These are phyloP conservation scores for Cosmia trapezina DNA, from an alignment of 2,888 invertebrate species.

Conservation along the genomic window DNA sequence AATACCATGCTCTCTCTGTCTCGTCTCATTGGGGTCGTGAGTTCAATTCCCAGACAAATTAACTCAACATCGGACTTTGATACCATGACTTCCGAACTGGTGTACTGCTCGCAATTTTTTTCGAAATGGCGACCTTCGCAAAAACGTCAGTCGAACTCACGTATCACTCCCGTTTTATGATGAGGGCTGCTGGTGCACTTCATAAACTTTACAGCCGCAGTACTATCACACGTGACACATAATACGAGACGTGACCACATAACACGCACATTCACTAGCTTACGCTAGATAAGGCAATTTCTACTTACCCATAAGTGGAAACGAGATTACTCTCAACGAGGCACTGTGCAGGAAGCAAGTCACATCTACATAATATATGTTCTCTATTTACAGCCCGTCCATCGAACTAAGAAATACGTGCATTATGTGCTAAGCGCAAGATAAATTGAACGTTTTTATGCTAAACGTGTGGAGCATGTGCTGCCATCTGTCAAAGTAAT, in stretches of 20 bases:
- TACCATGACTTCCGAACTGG: too few relatives aligned
- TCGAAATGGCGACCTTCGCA: too few relatives aligned
- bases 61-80: too few relatives aligned
- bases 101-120: too few relatives aligned
- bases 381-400: background rate
- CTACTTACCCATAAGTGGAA: background rate
- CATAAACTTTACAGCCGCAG: slow-evolving; percentile 10
- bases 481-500: slow-evolving; percentile 25
- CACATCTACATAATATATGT: slow-evolving; percentile 50
- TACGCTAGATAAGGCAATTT: slow-evolving; percentile 1
- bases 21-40: too few relatives aligned
- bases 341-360: background rate
- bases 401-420: slow-evolving; percentile 21
- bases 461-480: slow-evolving; percentile 11
- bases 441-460: slow-evolving; percentile 20
- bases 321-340: background rate
- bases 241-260: background rate
- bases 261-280: background rate
- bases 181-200: background rate
- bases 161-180: too few relatives aligned
- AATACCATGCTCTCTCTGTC: too few relatives aligned
- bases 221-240: background rate
- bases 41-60: too few relatives aligned
- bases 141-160: too few relatives aligned
- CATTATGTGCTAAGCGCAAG: slow-evolving; percentile 28